These are phyloP conservation scores for Aplochiton taeniatus DNA, from an alignment of 2,797 vertebrate genomes.

Conservation along the genomic window DNA sequence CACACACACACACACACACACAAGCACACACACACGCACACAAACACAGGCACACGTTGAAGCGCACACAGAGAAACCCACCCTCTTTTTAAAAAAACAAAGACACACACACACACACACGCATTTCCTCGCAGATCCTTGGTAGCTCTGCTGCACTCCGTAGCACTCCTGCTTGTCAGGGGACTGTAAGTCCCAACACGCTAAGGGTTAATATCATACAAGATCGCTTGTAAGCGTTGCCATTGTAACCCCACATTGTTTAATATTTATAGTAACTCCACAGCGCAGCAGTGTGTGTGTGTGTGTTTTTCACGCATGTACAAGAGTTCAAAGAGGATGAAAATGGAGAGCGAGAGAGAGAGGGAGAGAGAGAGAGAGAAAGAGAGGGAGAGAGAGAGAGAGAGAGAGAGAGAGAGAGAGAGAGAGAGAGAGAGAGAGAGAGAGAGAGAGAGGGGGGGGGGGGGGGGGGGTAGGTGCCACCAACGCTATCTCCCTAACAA, in stretches of 20 bases:
- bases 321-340: constrained; percentile 52
- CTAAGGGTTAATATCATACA: constrained; percentile 78
- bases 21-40: constrained; percentile 10
- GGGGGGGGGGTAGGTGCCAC: no score
- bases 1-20: constrained; percentile 38
- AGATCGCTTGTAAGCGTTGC: constrained; percentile 63
- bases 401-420: not conserved
- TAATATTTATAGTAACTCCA: constrained; percentile 50
- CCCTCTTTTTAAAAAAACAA: not conserved
- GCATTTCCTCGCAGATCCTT: constrained; percentile 54
- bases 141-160: constrained; percentile 22
- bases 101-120: not conserved
- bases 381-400: no score
- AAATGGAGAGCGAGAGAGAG: constrained; percentile 40
- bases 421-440: no score
- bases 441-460: no score
- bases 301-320: constrained; percentile 12
- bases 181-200: constrained; percentile 72
- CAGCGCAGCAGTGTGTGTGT: not conserved
- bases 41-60: not conserved
- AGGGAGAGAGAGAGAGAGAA: no score
- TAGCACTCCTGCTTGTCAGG: constrained; percentile 65
- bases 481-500: constrained; percentile 34
- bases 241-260: constrained; percentile 68
- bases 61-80: not conserved